These are phyloP conservation scores for Trachelus iudaicus DNA, from an alignment of 2,888 invertebrate genomes.

Conservation along the genomic window DNA sequence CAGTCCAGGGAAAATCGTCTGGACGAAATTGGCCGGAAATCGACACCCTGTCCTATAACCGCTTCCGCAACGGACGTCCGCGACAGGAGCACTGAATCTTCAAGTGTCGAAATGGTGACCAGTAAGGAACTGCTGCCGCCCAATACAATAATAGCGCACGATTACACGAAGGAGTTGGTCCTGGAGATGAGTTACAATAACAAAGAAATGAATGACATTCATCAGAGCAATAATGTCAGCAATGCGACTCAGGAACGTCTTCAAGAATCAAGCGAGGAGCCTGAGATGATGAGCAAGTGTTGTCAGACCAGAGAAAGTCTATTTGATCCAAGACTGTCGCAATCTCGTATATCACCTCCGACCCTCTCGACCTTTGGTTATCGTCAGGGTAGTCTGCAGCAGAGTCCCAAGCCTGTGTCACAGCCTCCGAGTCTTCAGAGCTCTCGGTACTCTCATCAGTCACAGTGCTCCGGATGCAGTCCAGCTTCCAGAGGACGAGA, in stretches of 20 bases:
- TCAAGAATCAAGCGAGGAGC: constrained; percentile 61
- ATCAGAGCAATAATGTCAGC: constrained; percentile 62
- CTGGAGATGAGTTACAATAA: constrained; percentile 49
- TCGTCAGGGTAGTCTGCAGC: constrained; percentile 38
- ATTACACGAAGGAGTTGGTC: constrained; percentile 48
- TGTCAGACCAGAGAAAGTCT: constrained; percentile 88
- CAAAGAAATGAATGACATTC: constrained; percentile 57
- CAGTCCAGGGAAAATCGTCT: constrained; percentile 84
- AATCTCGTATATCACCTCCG: constrained; percentile 51
- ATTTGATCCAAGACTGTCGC: constrained; percentile 67
- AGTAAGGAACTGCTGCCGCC: constrained; percentile 54
- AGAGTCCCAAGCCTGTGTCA: constrained; percentile 15
- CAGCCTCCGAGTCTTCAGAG: constrained; percentile 23
- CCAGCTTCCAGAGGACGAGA: constrained; percentile 43
- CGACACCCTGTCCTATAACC: constrained; percentile 53
- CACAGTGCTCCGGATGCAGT: constrained; percentile 50
- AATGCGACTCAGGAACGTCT: constrained; percentile 62
- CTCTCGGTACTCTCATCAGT: constrained; percentile 14
- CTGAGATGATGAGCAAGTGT: constrained; percentile 78
- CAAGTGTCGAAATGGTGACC: constrained; percentile 55
- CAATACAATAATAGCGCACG: constrained; percentile 43
- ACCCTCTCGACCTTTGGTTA: constrained; percentile 72
- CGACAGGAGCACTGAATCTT: constrained; percentile 55
- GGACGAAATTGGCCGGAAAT: constrained; percentile 72
- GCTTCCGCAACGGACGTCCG: constrained; percentile 50